These are phyloP conservation scores for Microtus montanus DNA, from an alignment of 2,113 vertebrate genomes.

Conservation along the genomic window DNA sequence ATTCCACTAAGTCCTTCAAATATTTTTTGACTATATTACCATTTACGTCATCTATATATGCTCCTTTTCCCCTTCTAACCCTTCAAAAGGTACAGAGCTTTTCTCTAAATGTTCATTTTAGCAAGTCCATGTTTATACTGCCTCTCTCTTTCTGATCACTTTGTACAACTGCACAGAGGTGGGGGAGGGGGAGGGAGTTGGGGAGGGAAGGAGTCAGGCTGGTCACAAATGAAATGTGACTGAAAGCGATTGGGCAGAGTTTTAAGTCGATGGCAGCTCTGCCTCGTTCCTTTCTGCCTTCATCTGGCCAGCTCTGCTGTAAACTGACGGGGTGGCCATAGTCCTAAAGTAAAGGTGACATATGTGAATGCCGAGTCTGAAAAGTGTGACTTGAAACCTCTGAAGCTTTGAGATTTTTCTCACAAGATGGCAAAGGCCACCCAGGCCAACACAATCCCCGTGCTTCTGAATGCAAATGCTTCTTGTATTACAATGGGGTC, in stretches of 20 bases:
- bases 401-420: neutral
- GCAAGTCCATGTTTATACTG: neutral
- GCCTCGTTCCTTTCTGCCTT: neutral
- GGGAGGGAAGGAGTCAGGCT: neutral
- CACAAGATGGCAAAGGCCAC: fast-evolving
- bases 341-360: neutral
- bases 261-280: neutral
- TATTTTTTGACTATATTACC: neutral
- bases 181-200: neutral
- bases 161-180: neutral
- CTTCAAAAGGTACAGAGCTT: neutral
- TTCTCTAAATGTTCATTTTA: neutral
- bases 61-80: neutral
- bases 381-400: neutral
- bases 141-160: neutral
- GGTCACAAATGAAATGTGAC: neutral
- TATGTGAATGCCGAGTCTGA: neutral
- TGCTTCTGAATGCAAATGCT: neutral
- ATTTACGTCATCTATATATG: neutral
- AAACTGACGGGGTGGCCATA: neutral
- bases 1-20: neutral
- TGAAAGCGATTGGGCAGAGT: neutral
- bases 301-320: neutral
- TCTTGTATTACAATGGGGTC: too few species aligned
- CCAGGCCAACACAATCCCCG: too few species aligned